These are phyloP conservation scores for Turnix velox DNA, from an alignment of 2,113 vertebrate genomes.

Conservation along the genomic window DNA sequence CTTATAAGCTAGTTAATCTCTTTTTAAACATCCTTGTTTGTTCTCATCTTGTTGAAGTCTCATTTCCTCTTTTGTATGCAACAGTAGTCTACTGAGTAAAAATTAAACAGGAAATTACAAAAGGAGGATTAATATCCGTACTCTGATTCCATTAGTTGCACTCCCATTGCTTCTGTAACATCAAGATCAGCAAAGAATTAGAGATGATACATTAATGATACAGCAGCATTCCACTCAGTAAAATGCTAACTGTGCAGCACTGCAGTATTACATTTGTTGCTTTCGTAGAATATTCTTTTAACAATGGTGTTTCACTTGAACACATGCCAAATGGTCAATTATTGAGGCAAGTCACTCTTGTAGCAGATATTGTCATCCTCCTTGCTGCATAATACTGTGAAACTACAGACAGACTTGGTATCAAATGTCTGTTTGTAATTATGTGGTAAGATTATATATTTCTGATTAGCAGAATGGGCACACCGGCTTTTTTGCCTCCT, in stretches of 20 bases:
- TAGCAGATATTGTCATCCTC: not conserved
- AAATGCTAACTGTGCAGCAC: not conserved
- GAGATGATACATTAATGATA: not conserved
- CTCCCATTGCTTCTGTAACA: not conserved
- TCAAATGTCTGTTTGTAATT: not conserved
- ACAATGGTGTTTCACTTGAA: not conserved
- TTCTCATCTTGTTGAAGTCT: not conserved
- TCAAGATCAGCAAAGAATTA: not conserved
- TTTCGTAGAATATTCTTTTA: not conserved
- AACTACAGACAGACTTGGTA: not conserved
- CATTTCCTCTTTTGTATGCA: not conserved
- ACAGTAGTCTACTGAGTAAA: not conserved
- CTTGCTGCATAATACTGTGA: not conserved
- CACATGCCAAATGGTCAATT: not conserved
- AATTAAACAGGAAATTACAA: constrained; percentile 12
- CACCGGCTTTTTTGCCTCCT: not conserved
- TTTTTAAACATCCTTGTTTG: not conserved
- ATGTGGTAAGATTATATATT: not conserved
- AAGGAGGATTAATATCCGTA: constrained; percentile 1
- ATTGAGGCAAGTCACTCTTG: not conserved
- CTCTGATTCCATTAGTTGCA: not conserved
- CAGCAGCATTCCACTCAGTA: not conserved
- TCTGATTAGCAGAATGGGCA: not conserved
- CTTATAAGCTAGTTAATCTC: not conserved
- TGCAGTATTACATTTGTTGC: not conserved